Evolutionary conservation across 2,888 invertebrate species (phyloP), one percentile per base, ranked within the genome.

Genomic region (Apodemia hepburni): DNA sequence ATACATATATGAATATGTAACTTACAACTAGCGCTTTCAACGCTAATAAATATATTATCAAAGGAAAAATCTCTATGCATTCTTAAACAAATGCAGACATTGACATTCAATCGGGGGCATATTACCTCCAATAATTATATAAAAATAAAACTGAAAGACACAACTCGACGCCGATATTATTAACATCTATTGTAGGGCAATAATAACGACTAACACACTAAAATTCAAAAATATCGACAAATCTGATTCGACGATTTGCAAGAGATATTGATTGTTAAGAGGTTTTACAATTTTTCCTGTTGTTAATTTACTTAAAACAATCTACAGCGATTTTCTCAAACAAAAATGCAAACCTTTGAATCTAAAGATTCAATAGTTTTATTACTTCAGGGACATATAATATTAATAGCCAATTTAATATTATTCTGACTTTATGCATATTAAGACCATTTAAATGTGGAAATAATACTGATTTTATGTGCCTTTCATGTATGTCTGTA

Each of bases 71-170:
- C 67, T 80, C 76, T 80, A 80, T 81, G 85, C 86, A 87, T 86
- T 87, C 77, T 87, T 85, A 85, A 87, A 87, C 85, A 87, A 87
- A 87, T 87, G 86, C 86, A 81, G 79, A 74, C 77, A 73, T 76
- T 75, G 75, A 75, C 75, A 69, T 76, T 73, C 76, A 73, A 84
- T 81, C 75, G 76, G 76, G 72, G 77, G 73, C 75, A 64, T 66
- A 58, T 54, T 67, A 42, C 75, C 82, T 73, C 79, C 81, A 81
- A 85, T 78, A 77, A 75, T 73, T 75, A 71, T 83, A 81, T 77
- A 82, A 83, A 82, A 82, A 82, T 80, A 81, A 75, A 75, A 81
- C 82, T 82, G 80, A 84, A 80, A 84, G 84, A 85, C 75, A 75
- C 83, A 86, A 83, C 84, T 79, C 82, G 71, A 78, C 83, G 82